Evolutionary conservation across 2,888 invertebrate species (phyloP), one percentile per base, ranked within the genome.

Genomic region (Camponotus fellah): DNA sequence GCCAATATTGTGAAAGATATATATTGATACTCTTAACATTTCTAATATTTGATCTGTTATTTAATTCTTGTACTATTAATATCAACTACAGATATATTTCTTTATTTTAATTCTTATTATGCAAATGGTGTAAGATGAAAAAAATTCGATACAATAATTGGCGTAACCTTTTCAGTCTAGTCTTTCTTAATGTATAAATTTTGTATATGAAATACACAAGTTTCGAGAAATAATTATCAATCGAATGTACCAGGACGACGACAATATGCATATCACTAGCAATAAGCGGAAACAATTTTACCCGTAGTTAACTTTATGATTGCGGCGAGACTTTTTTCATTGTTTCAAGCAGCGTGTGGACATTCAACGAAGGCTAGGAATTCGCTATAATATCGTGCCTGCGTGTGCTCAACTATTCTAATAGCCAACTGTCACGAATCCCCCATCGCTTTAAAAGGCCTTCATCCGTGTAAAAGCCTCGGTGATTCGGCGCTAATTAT

Each of bases 401-500:
- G 86, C 80, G 82, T 84, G 85, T 84, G 85, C 76, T 85, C 85
- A 84, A 88, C 88, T 83, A 88, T 90, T 88, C 88, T 91, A 91
- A 91, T 91, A 91, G 86, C 88, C 88, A 62, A 56, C 84, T 86
- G 89, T 92, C 91, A 91, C 90, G 90, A 92, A 92, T 90, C 83
- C 68, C 17, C 56, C 87, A 84, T 83, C 87, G 88, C 91, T 91
- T 91, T 88, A 85, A 89, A 90, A 91, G 90, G 91, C 91, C 89
- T 91, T 90, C 92, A 91, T 91, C 88, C 91, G 90, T 87, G 86
- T 92, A 89, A 92, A 93, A 92, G 91, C 91, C 88, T 86, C 85
- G 89, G 83, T 87, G 88, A 91, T 92, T 92, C 90, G 88, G 88
- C 89, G 91, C 91, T 93, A 93, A 93, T 92, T 92, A 91, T 92